phyloP scores from a whole-genome alignment of 2,888 invertebrate genomes.

The Trachelus troglodyta region DNA sequence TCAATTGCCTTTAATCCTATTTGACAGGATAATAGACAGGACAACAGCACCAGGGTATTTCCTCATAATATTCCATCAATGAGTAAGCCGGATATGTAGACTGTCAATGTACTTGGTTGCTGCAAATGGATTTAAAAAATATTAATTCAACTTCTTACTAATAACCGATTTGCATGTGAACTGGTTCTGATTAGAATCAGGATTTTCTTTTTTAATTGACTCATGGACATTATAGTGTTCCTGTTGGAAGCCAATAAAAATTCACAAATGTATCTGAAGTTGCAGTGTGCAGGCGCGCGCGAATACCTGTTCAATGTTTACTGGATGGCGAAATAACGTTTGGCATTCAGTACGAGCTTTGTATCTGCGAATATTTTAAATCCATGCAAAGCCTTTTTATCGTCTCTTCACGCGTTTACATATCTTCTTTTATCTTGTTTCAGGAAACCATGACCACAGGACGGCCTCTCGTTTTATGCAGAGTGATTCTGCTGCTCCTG shows the following conservation, averaged over 20 bases:
- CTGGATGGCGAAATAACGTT: background rate
- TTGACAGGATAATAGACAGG: background rate
- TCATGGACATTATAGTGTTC: background rate
- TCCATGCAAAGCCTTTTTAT: conserved; percentile 7
- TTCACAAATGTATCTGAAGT: background rate
- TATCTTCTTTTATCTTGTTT: background rate
- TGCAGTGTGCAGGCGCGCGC: background rate
- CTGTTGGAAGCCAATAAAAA: background rate
- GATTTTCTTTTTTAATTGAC: background rate
- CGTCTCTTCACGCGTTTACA: conserved; percentile 2
- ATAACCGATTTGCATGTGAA: background rate
- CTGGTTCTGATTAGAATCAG: background rate
- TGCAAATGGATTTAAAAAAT: background rate
- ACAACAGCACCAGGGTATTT: background rate
- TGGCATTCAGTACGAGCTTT: background rate
- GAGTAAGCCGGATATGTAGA: background rate
- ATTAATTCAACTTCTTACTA: background rate
- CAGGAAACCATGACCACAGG: background rate
- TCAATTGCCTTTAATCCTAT: conserved; percentile 10
- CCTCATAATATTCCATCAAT: background rate
- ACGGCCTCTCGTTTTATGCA: background rate
- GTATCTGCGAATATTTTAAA: background rate
- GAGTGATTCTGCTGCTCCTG: background rate
- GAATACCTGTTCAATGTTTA: background rate
- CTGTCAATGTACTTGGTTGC: background rate